phyloP scores from a whole-genome alignment of 2,113 vertebrate species.

The Ahaetulla prasina region DNA sequence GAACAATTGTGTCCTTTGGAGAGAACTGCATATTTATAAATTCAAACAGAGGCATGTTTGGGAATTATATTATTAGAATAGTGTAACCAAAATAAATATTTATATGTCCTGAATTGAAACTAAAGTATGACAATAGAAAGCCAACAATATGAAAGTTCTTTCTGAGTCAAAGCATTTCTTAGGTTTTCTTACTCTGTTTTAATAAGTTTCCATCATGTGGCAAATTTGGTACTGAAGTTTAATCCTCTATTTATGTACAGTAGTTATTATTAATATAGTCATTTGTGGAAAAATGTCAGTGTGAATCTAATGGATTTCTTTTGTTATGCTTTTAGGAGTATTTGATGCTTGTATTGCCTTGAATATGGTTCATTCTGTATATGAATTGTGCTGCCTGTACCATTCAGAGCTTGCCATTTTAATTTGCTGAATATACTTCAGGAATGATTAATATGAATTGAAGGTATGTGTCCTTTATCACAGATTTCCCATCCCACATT shows the following conservation, averaged over 20 bases:
- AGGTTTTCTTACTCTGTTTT: not conserved
- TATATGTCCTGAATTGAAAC: not conserved
- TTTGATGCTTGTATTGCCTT: not conserved
- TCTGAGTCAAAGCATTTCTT: not conserved
- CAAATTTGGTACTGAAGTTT: not conserved
- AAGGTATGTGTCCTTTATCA: not conserved
- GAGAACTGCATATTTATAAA: not conserved
- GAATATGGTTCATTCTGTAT: not conserved
- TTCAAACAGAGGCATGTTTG: not conserved
- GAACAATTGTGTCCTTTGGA: not conserved
- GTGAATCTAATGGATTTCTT: not conserved
- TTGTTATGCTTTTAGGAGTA: not conserved
- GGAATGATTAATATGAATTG: not conserved
- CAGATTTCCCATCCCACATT: not conserved
- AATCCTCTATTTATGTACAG: not conserved
- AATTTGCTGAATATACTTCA: not conserved
- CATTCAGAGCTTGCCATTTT: not conserved
- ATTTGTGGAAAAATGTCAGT: not conserved
- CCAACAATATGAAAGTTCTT: not conserved
- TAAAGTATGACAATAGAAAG: not conserved
- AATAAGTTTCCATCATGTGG: not conserved
- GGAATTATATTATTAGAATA: not conserved
- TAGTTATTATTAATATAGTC: not conserved
- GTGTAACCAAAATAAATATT: not conserved
- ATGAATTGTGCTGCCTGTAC: not conserved